Evolutionary conservation across 2,888 invertebrate species (phyloP), one percentile per base, ranked within the genome.

Genomic region (Steromphala cineraria): DNA sequence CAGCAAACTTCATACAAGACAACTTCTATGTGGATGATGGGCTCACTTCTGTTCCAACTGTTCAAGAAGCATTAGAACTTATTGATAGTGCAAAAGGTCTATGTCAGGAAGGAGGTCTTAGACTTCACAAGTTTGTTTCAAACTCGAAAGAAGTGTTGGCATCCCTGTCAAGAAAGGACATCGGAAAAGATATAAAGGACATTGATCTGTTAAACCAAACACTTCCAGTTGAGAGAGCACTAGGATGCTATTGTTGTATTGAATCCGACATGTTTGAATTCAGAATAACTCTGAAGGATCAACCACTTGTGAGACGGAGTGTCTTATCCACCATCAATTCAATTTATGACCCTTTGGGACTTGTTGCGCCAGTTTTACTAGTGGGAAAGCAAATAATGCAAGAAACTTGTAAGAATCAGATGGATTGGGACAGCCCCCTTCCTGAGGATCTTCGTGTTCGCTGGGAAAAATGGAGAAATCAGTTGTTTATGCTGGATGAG

Each of bases 1-100:
- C n/a, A 4, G 82, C 81, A 24, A 80, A 71, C 2, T 36, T 36
- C 36, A 36, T 36, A 36, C 36, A 36, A n/a, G 77, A 80, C 21
- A 62, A 84, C 13, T 87, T 87, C 56, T 87, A 86, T 75, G 86
- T 87, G 2, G 87, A 87, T 67, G 86, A 87, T 71, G 86, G 86
- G 0, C 24, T 87, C 3, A 75, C 67, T n/a, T 82, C 80, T 7
- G 79, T 84, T 2, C 62, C 79, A 7, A 67, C 83, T 21, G 71
- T 74, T 46, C 56, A 71, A 24, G 81, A 84, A 52, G 86, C 84
- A 15, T 78, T 83, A 10, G 8, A 55, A 0, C n/a, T 88, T 28
- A 79, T 85, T 5, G n/a, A 75, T 17, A 81, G 67, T 10, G 80
- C 56, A 19, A 77, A 79, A 53, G 56, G 52, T 10, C 74, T 87